Evolutionary conservation across 2,888 invertebrate genomes (phyloP).

Genomic region (Cephalotes varians): DNA sequence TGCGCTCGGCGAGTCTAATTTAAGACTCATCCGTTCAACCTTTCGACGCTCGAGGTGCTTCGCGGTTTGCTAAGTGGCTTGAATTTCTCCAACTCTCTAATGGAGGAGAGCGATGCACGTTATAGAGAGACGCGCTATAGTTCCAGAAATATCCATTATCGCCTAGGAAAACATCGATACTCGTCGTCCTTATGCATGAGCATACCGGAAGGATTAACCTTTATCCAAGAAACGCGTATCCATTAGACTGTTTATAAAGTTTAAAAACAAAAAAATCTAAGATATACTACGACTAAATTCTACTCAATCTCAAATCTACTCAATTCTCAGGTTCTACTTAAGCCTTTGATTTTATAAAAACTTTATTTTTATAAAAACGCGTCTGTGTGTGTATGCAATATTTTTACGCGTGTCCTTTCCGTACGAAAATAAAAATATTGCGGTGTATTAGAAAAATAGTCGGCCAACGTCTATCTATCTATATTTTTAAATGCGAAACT

Average conservation of each 20-base stretch:
- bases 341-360: constrained; percentile 12
- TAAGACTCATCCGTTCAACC: constrained; percentile 57
- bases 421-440: not conserved
- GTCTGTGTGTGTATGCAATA: not conserved
- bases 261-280: constrained; percentile 1
- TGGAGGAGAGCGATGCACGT: constrained; percentile 12
- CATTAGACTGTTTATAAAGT: not conserved
- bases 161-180: constrained; percentile 23
- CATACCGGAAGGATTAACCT: constrained; percentile 33
- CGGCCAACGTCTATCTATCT: not conserved
- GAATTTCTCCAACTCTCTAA: constrained; percentile 46
- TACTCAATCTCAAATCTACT: no score
- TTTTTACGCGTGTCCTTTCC: not conserved
- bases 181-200: constrained; percentile 3
- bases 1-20: constrained; percentile 60
- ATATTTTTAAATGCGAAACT: constrained; percentile 6
- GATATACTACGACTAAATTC: no score
- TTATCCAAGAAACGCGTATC: constrained; percentile 18
- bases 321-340: not conserved
- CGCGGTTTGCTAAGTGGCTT: constrained; percentile 43
- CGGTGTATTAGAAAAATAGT: not conserved
- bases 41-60: constrained; percentile 31
- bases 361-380: not conserved
- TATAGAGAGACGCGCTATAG: not conserved
- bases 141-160: constrained; percentile 36